Conservation (phyloP, 2,797 vertebrate species). For the Coendou prehensilis region DNA sequence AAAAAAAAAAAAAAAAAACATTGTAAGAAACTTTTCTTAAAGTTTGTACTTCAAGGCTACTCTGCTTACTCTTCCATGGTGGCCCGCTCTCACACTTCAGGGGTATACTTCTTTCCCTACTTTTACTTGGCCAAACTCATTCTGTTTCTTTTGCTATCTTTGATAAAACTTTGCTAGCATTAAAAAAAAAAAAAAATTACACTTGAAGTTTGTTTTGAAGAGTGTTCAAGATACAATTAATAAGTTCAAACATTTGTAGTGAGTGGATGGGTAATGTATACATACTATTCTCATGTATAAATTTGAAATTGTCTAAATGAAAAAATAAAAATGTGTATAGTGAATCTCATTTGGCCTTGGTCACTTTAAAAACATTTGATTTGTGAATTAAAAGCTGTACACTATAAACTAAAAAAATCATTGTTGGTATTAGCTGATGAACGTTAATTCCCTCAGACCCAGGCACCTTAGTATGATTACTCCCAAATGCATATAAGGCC, state of each 20-base stretch:
- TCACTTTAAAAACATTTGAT: conserved; percentile 32
- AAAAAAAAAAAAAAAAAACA: too few relatives aligned
- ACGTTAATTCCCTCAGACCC: not conserved
- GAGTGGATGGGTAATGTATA: not conserved
- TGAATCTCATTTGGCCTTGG: conserved; percentile 45
- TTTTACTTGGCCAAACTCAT: not conserved
- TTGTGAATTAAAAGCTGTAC: conserved; percentile 36
- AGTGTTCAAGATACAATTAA: not conserved
- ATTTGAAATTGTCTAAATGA: conserved; percentile 49
- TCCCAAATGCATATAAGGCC: not conserved
- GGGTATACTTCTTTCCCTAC: not conserved
- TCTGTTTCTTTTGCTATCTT: not conserved
- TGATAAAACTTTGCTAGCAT: not conserved
- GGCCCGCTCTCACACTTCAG: not conserved
- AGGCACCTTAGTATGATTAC: not conserved
- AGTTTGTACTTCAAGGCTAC: not conserved
- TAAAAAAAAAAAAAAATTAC: not conserved
- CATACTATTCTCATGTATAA: conserved; percentile 33
- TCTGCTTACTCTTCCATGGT: not conserved
- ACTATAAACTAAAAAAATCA: not conserved
- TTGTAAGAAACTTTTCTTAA: conserved; percentile 9
- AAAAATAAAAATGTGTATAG: conserved; percentile 52
- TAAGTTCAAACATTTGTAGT: conserved; percentile 54
- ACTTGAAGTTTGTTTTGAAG: conserved; percentile 5
- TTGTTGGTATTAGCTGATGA: not conserved